Evolutionary conservation across 2,113 vertebrate genomes (phyloP), one percentile per base, ranked within the genome.

Genomic region (Oceanodroma tethys): DNA sequence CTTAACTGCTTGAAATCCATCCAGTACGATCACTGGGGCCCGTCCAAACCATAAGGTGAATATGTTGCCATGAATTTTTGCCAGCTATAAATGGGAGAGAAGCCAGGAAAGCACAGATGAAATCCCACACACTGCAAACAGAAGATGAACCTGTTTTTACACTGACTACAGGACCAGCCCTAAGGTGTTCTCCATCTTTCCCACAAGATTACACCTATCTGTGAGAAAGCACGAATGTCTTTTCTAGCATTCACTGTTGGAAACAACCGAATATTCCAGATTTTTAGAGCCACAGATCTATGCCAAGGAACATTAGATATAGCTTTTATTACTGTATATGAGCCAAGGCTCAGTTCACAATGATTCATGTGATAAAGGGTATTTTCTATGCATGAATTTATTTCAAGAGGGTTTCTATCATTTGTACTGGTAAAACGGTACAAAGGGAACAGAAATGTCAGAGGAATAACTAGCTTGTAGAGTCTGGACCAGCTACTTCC

Each of bases 31-130:
- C 4, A 98, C 74, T 3, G 97, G 97, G 12, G 60, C n/a, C 27
- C 66, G 30, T 36, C 97, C 97, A 60, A 97, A 66, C 97, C 98
- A 98, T 50, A 97, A 20, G 0, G 98, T 98, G 80, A 97, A 97
- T 60, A 97, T 27, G 8, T 78, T 93, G 47, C 98, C 92, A 10
- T 98, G 94, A 68, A 29, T 80, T 95, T 95, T 90, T 45, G 95
- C 95, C 83, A 98, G 58, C 98, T 98, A 34, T 10, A 42, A 55
- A 81, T 59, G 48, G 87, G 94, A 55, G 8, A 70, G 26, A 62
- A 76, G 76, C 88, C 94, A 96, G 40, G 21, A 93, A 50, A 83
- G 60, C 47, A 90, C 29, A 79, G 68, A 86, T 82, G 0, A 96
- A 93, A 85, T 91, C 90, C 13, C 71, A 73, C 59, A 58, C 26